Base-by-base conservation (phyloP, 2,888 invertebrate species). In the Ecdyonurus torrentis region DNA sequence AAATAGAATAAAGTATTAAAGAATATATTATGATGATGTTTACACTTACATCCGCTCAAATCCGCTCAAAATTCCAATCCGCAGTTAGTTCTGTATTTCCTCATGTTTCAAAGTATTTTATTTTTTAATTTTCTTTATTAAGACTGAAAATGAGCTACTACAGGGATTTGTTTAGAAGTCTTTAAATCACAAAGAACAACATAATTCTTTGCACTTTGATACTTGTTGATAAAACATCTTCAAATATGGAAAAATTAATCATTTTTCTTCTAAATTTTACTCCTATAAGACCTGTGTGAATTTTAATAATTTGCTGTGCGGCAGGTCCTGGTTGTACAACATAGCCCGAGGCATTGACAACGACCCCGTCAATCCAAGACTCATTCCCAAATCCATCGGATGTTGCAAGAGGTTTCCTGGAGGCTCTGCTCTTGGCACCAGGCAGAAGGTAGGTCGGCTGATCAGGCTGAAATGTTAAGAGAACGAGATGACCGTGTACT, bases 381-480 rank as follows among this genome's bases (percentile, higher is more conserved):
- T 92, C 66, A 82, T 93, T 63, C 82, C 93, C 0, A 95, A 96
- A 75, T 95, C 95, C 62, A 92, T 98, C 69, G 97, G 95, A 0
- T 95, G 95, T 70, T 91, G 93, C 72, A 98, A 98, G 76, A 91
- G 91, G 71, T 96, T 98, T 73, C 84, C 85, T 1, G 97, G 94
- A 0, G 84, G 82, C 70, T 82, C 82, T 67, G 86, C 89, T 10
- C 81, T 96, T 2, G 74, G 76, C 0, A 83, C 83, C 20, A 72
- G 82, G 50, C 82, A 85, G 25, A 82, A 83, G 64, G 78, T 91
- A 22, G n/a, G n/a, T n/a, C n/a, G n/a, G 78, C 63, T 25, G 25
- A 24, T 55, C 62, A 18, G 18, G 22, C 25, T 59, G 22, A 15
- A 22, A 50, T 25, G n/a, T n/a, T n/a, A n/a, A n/a, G n/a, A n/a